A percentile compares a stretch with the other conserved stretches of the same genome.
Conservation (phyloP, 2,113 vertebrate genomes). For the Zapus hudsonius region DNA sequence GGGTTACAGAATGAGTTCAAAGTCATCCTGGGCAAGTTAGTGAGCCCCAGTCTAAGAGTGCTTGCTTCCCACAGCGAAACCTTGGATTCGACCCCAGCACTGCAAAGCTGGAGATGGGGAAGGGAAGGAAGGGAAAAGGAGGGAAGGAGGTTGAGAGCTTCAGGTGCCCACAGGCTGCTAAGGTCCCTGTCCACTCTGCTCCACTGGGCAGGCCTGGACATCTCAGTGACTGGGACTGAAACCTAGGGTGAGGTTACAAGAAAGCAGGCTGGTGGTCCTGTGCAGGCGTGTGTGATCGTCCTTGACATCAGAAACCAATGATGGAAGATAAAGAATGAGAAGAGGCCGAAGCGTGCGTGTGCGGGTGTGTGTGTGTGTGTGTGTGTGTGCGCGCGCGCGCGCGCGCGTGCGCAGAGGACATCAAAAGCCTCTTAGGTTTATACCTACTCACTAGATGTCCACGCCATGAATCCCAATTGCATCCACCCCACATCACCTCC, state of each 20-base stretch:
- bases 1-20: not conserved
- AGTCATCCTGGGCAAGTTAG: not conserved
- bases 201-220: not conserved
- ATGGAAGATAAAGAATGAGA: not conserved
- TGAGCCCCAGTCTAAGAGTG: not conserved
- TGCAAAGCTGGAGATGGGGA: not conserved
- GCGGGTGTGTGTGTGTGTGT: too few species aligned
- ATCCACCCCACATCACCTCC: not conserved
- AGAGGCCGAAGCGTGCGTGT: not conserved
- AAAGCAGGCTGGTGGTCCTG: not conserved
- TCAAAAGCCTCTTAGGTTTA: not conserved
- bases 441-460: not conserved
- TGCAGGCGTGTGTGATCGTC: fast-evolving
- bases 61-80: not conserved
- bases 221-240: not conserved
- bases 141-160: fast-evolving
- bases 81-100: not conserved
- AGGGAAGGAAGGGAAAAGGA: too few species aligned
- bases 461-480: not conserved
- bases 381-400: too few species aligned
- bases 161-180: fast-evolving
- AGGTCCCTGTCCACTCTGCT: not conserved
- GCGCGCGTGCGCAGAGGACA: not conserved
- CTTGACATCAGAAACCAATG: not conserved
- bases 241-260: fast-evolving